These are phyloP conservation scores for Hyposoter didymator DNA, from an alignment of 2,888 invertebrate species.

Conservation along the genomic window DNA sequence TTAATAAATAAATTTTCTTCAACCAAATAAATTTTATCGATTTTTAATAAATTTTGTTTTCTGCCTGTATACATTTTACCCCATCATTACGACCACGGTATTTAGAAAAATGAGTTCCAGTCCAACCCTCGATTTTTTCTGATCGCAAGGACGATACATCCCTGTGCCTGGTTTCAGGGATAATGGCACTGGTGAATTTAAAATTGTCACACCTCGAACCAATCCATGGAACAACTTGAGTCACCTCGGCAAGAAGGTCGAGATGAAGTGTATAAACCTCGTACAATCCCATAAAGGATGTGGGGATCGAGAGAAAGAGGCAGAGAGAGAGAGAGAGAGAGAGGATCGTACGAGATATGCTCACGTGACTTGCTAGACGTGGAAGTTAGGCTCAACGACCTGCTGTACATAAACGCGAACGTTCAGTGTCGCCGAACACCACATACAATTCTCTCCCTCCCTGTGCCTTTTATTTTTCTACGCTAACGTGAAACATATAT, in stretches of 20 bases:
- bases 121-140: not conserved
- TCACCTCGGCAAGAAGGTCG: conserved; percentile 47
- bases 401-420: conserved; percentile 60
- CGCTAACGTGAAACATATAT: conserved; percentile 7
- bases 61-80: too few relatives aligned
- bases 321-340: conserved; percentile 30
- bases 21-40: too few relatives aligned
- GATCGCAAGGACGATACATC: not conserved
- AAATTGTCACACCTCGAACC: conserved; percentile 39
- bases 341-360: conserved; percentile 57
- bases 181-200: conserved; percentile 13
- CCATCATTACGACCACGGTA: too few relatives aligned
- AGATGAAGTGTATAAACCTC: conserved; percentile 43
- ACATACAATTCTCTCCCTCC: conserved; percentile 33
- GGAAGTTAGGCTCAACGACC: conserved; percentile 63
- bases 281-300: conserved; percentile 51
- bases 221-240: conserved; percentile 27
- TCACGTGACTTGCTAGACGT: conserved; percentile 62
- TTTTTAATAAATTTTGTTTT: too few relatives aligned
- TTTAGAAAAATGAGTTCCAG: not conserved
- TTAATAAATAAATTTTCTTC: too few relatives aligned
- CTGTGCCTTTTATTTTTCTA: conserved; percentile 24
- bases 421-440: conserved; percentile 47
- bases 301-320: conserved; percentile 4
- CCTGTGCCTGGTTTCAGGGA: not conserved